Evolutionary conservation across 2,113 vertebrate species (phyloP).

Genomic region (Sander vitreus): DNA sequence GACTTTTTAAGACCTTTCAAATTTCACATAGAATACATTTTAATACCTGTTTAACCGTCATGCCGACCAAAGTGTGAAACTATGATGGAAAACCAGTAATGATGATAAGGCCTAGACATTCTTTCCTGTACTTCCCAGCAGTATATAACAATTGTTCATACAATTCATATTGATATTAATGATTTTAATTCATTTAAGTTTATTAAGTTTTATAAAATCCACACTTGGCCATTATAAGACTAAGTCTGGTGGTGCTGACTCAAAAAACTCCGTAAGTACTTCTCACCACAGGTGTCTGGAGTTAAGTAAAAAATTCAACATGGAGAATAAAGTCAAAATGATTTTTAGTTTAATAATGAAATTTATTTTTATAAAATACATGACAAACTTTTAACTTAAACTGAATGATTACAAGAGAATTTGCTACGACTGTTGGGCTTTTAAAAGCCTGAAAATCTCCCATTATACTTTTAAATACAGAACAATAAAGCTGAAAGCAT

Average conservation of each 20-base stretch:
- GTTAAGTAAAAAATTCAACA: not conserved
- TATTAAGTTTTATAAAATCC: too few species aligned
- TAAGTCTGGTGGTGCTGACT: too few species aligned
- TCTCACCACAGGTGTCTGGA: not conserved
- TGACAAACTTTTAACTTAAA: constrained; percentile 4
- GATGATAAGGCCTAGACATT: too few species aligned
- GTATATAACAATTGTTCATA: not conserved
- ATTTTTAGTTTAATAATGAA: constrained; percentile 2
- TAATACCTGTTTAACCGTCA: not conserved
- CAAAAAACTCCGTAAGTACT: not conserved
- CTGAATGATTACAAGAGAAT: not conserved
- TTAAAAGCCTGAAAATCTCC: not conserved
- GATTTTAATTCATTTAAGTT: too few species aligned
- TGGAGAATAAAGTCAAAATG: not conserved
- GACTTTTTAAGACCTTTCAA: not conserved
- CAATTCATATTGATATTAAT: too few species aligned
- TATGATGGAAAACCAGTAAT: not conserved
- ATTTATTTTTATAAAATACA: not conserved
- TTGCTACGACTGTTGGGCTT: not conserved
- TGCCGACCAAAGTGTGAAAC: not conserved
- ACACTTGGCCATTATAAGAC: too few species aligned
- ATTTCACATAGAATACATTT: not conserved
- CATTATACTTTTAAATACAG: not conserved
- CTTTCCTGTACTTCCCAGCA: not conserved
- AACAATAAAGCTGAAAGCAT: not conserved